phyloP scores from a whole-genome alignment of 2,888 invertebrate genomes.

The Drosophila silvestris region DNA sequence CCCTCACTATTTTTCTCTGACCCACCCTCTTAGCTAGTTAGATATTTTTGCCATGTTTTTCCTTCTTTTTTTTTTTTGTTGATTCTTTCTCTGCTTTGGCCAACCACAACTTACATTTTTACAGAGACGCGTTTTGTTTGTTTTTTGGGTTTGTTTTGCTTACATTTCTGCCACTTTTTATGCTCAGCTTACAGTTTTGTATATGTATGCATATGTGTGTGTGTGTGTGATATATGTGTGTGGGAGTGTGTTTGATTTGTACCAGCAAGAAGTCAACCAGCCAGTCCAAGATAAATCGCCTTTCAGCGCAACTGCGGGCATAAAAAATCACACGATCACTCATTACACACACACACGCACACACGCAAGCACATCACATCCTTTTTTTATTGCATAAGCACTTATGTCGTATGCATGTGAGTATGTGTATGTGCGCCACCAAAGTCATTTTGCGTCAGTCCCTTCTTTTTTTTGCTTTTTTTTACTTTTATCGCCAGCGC shows the following conservation, averaged over 20 bases:
- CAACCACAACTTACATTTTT: constrained; percentile 76
- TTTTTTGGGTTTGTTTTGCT: constrained; percentile 69
- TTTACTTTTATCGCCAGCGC: constrained; percentile 68
- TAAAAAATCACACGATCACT: constrained; percentile 82
- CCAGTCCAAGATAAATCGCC: constrained; percentile 80
- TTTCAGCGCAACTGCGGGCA: constrained; percentile 77
- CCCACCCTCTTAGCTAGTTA: constrained; percentile 49
- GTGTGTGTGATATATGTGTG: constrained; percentile 36
- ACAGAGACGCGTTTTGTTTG: constrained; percentile 47
- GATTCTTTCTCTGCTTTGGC: constrained; percentile 31
- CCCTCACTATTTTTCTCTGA: background rate
- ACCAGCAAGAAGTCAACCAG: constrained; percentile 63
- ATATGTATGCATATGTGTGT: constrained; percentile 6
- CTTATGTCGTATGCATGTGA: constrained; percentile 53
- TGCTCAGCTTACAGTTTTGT: constrained; percentile 40
- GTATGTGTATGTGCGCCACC: constrained; percentile 26
- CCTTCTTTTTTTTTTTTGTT: constrained; percentile 3
- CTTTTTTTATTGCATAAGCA: constrained; percentile 69
- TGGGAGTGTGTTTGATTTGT: constrained; percentile 58
- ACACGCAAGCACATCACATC: constrained; percentile 17
- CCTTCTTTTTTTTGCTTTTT: constrained; percentile 9
- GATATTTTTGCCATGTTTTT: constrained; percentile 49
- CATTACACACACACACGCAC: constrained; percentile 62
- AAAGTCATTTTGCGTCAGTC: constrained; percentile 69
- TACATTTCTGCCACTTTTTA: constrained; percentile 71